Percentiles rank a stretch among this genome's conserved stretches.
phyloP scores from a whole-genome alignment of 2,113 vertebrate species.

The Vicugna pacos region DNA sequence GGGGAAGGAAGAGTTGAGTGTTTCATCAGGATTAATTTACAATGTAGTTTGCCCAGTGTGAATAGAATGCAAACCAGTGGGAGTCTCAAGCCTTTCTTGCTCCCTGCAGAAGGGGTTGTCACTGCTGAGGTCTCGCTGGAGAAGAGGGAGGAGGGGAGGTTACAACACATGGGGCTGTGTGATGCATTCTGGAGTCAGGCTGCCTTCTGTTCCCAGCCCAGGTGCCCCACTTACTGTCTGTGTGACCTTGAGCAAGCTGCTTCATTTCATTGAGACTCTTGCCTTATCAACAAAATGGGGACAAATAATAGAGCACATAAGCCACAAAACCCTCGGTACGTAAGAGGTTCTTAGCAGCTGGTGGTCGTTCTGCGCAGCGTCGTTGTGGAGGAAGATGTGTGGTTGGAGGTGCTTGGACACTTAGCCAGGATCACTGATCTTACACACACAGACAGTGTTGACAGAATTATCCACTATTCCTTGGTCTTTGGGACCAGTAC shows the following conservation, averaged over 20 bases:
- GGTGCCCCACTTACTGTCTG: background rate
- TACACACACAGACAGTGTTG: background rate
- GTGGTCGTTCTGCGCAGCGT: background rate
- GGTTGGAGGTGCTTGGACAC: background rate
- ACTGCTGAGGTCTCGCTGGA: background rate
- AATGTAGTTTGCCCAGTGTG: conserved; percentile 28
- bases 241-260: background rate
- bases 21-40: conserved; percentile 58
- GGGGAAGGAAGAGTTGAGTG: background rate
- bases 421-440: background rate
- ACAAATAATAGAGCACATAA: background rate
- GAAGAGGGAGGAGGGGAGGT: background rate
- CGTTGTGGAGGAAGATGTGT: background rate
- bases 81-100: background rate
- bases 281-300: background rate
- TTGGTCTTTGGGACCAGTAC: background rate
- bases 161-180: fast-evolving
- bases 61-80: conserved; percentile 59
- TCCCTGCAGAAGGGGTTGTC: background rate
- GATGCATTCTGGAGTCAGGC: background rate
- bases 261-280: background rate
- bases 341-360: background rate
- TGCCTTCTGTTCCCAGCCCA: background rate
- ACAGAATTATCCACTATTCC: background rate
- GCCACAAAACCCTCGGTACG: background rate